Conservation (phyloP, 1,140 invertebrate species). For the Oscheius sp. region DNA sequence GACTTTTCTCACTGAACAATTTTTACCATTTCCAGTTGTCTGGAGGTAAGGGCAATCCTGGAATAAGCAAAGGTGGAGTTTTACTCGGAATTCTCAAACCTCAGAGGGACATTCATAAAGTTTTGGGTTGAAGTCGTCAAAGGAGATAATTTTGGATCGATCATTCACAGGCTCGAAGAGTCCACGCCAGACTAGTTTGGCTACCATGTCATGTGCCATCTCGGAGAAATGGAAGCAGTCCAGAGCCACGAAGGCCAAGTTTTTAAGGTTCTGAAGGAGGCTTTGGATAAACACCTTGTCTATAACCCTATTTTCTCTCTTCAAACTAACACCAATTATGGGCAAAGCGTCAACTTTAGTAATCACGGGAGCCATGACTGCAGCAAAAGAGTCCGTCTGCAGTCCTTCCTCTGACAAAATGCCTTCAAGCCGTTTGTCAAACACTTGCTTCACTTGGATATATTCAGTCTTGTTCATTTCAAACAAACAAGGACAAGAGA, state of each 20-base stretch:
- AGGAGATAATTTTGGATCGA: not conserved
- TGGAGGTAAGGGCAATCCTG: slow-evolving; percentile 6
- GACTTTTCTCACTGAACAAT: not conserved
- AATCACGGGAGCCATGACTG: slow-evolving; percentile 11
- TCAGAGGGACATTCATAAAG: not conserved
- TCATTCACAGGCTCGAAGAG: not conserved
- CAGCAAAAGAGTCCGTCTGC: slow-evolving; percentile 7
- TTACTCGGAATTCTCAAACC: not conserved
- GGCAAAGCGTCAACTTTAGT: not conserved
- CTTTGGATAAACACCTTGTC: no score
- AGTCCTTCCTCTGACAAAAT: not conserved
- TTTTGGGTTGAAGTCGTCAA: not conserved
- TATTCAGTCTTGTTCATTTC: not conserved
- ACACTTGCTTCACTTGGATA: not conserved
- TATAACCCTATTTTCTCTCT: not conserved
- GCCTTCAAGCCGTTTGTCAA: slow-evolving; percentile 8
- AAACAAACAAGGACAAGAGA: slow-evolving; percentile 14
- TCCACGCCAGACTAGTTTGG: slow-evolving; percentile 20
- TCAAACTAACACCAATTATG: not conserved
- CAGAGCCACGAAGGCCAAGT: slow-evolving; percentile 17
- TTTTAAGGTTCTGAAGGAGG: not conserved
- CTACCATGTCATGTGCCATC: slow-evolving; percentile 20
- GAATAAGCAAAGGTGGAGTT: not conserved
- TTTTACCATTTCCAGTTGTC: not conserved
- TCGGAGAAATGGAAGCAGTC: slow-evolving; percentile 21